Percentiles rank a stretch among this genome's conserved stretches.
Evolutionary conservation across 2,888 invertebrate species (phyloP).

Genomic region (Myathropa florea): DNA sequence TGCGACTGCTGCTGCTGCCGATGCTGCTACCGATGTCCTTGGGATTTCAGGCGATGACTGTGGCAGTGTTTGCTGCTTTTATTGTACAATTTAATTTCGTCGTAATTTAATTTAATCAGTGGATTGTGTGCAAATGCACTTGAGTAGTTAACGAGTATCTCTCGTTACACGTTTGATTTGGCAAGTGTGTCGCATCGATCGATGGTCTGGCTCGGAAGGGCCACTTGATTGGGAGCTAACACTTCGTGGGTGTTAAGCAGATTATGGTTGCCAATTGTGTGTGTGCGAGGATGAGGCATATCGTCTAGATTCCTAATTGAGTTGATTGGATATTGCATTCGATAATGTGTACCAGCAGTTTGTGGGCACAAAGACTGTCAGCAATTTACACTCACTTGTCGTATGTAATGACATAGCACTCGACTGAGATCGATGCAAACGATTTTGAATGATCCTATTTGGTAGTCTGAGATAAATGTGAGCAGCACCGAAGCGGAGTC

Average conservation of each 20-base stretch:
- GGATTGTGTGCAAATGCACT: conserved; percentile 30
- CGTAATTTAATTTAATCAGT: conserved; percentile 53
- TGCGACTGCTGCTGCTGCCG: not conserved
- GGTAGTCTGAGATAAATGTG: no score
- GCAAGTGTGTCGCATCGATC: conserved; percentile 19
- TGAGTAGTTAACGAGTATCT: conserved; percentile 38
- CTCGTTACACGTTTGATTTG: conserved; percentile 33
- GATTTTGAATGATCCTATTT: not conserved
- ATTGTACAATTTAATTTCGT: conserved; percentile 54
- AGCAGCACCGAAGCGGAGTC: no score
- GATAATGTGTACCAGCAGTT: not conserved
- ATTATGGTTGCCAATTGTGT: not conserved
- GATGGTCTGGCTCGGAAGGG: not conserved
- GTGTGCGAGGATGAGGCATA: not conserved
- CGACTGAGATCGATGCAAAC: not conserved
- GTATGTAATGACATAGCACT: not conserved
- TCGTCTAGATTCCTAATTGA: not conserved
- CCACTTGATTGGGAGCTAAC: not conserved
- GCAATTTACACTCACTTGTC: not conserved
- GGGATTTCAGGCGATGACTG: not conserved
- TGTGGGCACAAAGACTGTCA: not conserved
- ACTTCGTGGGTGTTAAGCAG: conserved; percentile 18
- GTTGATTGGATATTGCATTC: not conserved
- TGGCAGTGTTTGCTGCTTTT: conserved; percentile 26
- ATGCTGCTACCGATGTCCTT: not conserved